phyloP scores from a whole-genome alignment of 2,113 vertebrate species.

The Mastomys natalensis region DNA sequence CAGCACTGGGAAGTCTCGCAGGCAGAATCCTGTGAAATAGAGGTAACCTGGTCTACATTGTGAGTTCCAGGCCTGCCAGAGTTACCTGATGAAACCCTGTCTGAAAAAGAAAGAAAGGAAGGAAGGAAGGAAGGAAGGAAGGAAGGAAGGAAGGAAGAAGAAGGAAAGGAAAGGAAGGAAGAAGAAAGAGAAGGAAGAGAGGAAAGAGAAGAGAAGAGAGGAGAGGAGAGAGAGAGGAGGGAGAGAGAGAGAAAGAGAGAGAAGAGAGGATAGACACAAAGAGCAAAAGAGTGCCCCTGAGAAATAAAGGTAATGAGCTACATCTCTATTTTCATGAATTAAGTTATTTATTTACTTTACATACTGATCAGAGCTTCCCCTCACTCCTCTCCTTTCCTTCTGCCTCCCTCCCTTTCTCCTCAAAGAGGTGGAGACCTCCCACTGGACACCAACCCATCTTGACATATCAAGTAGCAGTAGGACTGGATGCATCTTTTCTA shows the following conservation, averaged over 20 bases:
- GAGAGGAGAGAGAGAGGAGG: not conserved
- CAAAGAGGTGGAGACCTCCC: no score
- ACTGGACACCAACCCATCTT: no score
- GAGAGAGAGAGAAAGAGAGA: not conserved
- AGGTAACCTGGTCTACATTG: not conserved
- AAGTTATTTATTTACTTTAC: no score
- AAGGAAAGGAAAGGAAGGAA: no score
- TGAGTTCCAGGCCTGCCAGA: not conserved
- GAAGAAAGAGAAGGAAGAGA: not conserved
- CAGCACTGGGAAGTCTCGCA: not conserved
- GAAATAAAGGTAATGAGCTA: not conserved
- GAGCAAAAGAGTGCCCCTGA: not conserved
- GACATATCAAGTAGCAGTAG: no score
- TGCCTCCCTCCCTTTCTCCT: no score
- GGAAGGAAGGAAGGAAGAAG: not conserved
- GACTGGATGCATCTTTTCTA: no score
- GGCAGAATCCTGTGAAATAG: not conserved
- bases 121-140: no score
- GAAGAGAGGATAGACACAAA: no score
- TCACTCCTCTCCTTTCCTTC: no score
- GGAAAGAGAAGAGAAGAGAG: accelerated
- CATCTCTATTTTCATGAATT: not conserved
- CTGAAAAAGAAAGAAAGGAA: not conserved
- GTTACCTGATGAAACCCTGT: not conserved
- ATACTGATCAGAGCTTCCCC: no score